These are phyloP conservation scores for Ancistrus triradiatus DNA, from an alignment of 2,113 vertebrate genomes.

Conservation along the genomic window DNA sequence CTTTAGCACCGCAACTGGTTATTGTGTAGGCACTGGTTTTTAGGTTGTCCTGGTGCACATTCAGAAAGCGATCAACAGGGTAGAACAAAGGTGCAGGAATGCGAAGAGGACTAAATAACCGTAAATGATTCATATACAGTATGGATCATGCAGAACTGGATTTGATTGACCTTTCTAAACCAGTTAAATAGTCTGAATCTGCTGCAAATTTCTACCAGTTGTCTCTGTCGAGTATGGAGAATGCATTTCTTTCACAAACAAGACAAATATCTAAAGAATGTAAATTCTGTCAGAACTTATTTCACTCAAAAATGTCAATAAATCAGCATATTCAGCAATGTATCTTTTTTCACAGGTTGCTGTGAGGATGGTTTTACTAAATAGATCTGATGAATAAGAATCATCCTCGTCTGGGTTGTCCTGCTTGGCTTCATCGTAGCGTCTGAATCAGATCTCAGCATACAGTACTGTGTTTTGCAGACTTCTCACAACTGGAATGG, in stretches of 20 bases:
- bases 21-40: background rate
- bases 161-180: no score
- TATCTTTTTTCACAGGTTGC: background rate
- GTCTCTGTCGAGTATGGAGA: no score
- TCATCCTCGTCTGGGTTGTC: background rate
- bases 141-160: background rate
- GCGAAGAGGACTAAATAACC: background rate
- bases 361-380: slow-evolving; percentile 26
- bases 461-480: background rate
- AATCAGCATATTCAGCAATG: background rate
- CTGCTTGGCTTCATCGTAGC: slow-evolving; percentile 4
- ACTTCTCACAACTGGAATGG: slow-evolving; percentile 49
- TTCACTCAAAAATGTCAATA: no score
- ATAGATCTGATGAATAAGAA: background rate
- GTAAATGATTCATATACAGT: background rate
- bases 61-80: background rate
- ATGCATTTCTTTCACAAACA: no score
- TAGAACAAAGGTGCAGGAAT: background rate
- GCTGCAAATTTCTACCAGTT: no score
- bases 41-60: no score
- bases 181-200: no score
- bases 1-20: no score
- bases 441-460: background rate
- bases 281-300: no score
- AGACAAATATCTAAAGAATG: no score